Base-by-base conservation (phyloP, 1,140 invertebrate species). In the Trichoplusia ni region DNA sequence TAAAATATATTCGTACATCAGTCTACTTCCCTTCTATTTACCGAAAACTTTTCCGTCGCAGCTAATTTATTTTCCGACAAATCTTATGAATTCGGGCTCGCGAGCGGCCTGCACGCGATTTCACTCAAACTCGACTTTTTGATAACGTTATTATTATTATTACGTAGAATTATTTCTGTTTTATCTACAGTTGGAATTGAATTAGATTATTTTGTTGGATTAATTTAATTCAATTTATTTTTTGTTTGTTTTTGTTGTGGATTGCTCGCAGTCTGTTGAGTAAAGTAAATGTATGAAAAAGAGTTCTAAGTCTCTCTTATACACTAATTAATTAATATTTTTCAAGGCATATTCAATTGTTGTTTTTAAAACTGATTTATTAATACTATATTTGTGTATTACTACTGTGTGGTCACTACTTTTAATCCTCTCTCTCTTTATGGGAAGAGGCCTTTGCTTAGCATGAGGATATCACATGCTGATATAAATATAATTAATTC, bases 11-110 rank as follows among this genome's bases (percentile, higher is more conserved):
- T 73, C 40, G 2, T 11, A 42, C 65, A 60, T 69, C 61, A 62
- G 40, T 61, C 35, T 60, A 61, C 66, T 40, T 53, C 69, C 77
- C 77, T 75, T 71, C 76, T 88, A 84, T 86, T 88, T 86, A 86
- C 77, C 82, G 69, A 82, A 86, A 88, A 86, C 65, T 84, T 86
- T 86, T 82, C 73, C 85, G 78, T 83, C 82, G 75, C 71, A 81
- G 73, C 74, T 89, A 86, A 89, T 89, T 89, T 89, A 89, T 82
- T 85, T 89, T 79, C 74, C 81, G 67, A 81, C 76, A 85, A 89
- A 89, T 89, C 86, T 89, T 82, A 83, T 84, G 79, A 84, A 81
- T 80, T 80, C 67, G 73, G 72, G 75, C 77, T 71, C 71, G 81
- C 72, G 51, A 72, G 69, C 81, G 69, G 73, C 81, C 75, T 64